These are phyloP conservation scores for Nymphalis c-album DNA, from an alignment of 2,888 invertebrate genomes.

Conservation along the genomic window DNA sequence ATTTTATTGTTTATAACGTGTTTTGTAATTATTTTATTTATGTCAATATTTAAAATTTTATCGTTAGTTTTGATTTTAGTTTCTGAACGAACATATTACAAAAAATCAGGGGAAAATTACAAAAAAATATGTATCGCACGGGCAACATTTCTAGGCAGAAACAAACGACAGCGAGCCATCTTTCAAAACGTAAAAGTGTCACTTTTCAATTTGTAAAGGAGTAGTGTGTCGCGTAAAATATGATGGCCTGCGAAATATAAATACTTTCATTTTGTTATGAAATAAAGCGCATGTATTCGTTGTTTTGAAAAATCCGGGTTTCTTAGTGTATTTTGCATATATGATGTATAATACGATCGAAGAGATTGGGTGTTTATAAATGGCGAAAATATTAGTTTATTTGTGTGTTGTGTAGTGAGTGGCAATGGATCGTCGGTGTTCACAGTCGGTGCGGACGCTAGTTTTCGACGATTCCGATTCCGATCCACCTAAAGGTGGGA, in stretches of 20 bases:
- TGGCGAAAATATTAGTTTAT: slow-evolving; percentile 70
- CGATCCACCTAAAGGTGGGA: slow-evolving; percentile 71
- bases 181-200: slow-evolving; percentile 52
- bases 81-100: slow-evolving; percentile 6
- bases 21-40: background rate
- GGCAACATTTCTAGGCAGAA: slow-evolving; percentile 37
- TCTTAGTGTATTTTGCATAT: slow-evolving; percentile 26
- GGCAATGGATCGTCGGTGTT: slow-evolving; percentile 82
- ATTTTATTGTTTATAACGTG: no score
- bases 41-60: background rate
- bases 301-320: slow-evolving; percentile 23
- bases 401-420: slow-evolving; percentile 70
- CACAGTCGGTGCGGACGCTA: slow-evolving; percentile 88
- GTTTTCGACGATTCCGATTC: slow-evolving; percentile 88
- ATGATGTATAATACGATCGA: slow-evolving; percentile 37
- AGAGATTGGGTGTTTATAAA: slow-evolving; percentile 58
- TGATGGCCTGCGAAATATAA: slow-evolving; percentile 59
- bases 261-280: slow-evolving; percentile 33
- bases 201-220: slow-evolving; percentile 57
- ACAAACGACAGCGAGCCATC: slow-evolving; percentile 28
- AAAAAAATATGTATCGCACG: slow-evolving; percentile 4
- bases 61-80: background rate
- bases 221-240: slow-evolving; percentile 64
- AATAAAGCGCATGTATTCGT: slow-evolving; percentile 34
- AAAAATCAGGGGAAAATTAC: slow-evolving; percentile 12